Evolutionary conservation across 1,140 invertebrate genomes (phyloP).

Genomic region (Eriocheir sinensis): DNA sequence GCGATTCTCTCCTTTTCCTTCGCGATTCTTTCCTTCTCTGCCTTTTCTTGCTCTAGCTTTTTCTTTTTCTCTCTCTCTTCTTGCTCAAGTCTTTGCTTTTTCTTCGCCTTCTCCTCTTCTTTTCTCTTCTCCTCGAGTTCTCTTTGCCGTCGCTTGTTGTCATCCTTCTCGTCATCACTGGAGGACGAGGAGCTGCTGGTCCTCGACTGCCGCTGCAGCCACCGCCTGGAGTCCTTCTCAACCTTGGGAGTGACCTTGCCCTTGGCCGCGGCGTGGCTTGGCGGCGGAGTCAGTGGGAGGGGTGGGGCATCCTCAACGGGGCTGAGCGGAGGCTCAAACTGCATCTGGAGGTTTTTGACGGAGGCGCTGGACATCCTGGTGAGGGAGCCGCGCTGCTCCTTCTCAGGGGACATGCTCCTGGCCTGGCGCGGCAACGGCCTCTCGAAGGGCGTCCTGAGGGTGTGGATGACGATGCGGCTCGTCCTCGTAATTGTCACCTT

Average conservation of each 20-base stretch:
- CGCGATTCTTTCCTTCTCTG: neutral
- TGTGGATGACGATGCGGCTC: neutral
- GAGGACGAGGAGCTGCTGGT: neutral
- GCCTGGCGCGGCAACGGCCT: neutral
- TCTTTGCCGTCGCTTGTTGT: neutral
- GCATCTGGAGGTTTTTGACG: constrained; percentile 38
- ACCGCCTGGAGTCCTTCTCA: neutral
- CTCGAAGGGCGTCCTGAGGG: constrained; percentile 46
- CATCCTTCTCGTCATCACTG: constrained; percentile 4
- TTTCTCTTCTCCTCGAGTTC: neutral
- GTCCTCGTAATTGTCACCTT: neutral
- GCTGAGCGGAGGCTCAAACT: constrained; percentile 29
- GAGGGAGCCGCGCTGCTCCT: neutral
- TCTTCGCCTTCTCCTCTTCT: neutral
- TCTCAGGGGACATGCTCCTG: neutral
- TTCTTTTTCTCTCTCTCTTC: neutral
- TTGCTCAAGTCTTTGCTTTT: neutral
- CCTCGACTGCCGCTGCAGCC: neutral
- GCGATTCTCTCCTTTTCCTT: neutral
- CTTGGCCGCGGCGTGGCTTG: neutral
- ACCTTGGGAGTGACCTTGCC: neutral
- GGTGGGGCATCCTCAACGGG: too few species aligned
- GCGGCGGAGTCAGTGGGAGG: neutral
- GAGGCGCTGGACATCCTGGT: neutral
- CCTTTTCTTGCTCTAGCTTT: neutral